Evolutionary conservation across 1,140 invertebrate species (phyloP), one percentile per base, ranked within the genome.

Genomic region (Paraescarpia echinospica): DNA sequence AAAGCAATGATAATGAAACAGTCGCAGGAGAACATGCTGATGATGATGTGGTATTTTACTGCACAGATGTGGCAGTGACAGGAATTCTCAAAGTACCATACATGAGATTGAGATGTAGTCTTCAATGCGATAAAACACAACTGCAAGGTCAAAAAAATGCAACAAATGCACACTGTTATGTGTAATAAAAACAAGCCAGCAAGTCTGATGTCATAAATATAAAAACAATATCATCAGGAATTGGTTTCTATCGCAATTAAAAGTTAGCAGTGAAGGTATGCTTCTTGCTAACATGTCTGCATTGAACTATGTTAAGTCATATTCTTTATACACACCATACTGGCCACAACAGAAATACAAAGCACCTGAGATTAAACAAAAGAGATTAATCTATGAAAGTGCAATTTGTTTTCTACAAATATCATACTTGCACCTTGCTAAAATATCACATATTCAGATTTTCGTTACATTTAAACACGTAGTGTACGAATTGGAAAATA

Each of bases 291-390:
- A 51, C 59, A 77, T 18, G 4, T 6, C 8, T 14, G 59, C 4
- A 14, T 27, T 77, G 14, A 27, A 77, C 27, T 27, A 77, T 77
- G 59, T 77, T 27, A 31, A 77, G 59, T 77, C 22, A 27, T 77
- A 77, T 18, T 31, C 18, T 77, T 31, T 27, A 77, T 31, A 77
- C 59, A 77, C 2, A 77, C 59, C 22, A 77, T 6, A 77, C 59
- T 51, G 48, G 27, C 27, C 59, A 77, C 59, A 77, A 77, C 59
- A 77, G 59, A 77, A 12, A 77, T 4, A 77, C 59, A 77, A 22
- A 77, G 59, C 59, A 77, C 59, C 59, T 77, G 59, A 77, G 59
- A 77, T 77, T 77, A 77, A 77, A 77, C 59, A 77, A 77, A 77
- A 31, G 2, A 27, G 59, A 77, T 77, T 77, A 77, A 77, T 77